A percentile compares a stretch with the other conserved stretches of the same genome.
Evolutionary conservation across 1,140 invertebrate species (phyloP).

Genomic region (Vanessa tameamea): DNA sequence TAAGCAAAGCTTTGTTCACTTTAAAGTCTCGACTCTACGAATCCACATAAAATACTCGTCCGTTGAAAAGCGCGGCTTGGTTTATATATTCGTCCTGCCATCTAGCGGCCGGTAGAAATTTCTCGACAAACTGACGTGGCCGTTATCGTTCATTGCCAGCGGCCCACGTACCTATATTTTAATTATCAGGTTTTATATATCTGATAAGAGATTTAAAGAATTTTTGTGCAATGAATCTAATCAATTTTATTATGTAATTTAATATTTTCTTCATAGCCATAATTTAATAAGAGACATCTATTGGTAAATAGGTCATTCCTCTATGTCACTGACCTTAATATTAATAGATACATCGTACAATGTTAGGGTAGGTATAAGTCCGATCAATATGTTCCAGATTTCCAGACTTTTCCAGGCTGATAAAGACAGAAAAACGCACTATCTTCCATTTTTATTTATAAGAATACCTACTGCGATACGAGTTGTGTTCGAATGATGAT

Average conservation of each 20-base stretch:
- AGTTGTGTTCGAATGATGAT: too few species aligned
- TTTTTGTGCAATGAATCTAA: neutral
- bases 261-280: neutral
- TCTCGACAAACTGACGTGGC: constrained; percentile 51
- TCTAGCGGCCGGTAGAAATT: constrained; percentile 60
- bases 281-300: constrained; percentile 31
- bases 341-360: neutral
- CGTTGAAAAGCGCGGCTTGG: constrained; percentile 29
- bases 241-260: neutral
- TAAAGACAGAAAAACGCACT: neutral
- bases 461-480: too few species aligned
- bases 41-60: neutral
- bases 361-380: neutral
- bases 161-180: constrained; percentile 13
- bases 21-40: neutral
- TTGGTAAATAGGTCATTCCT: neutral
- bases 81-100: constrained; percentile 58
- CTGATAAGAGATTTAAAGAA: neutral
- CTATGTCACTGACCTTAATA: constrained; percentile 30
- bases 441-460: too few species aligned
- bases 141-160: constrained; percentile 12
- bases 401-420: constrained; percentile 11
- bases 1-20: neutral
- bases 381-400: constrained; percentile 20
- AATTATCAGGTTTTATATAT: constrained; percentile 3